Percentiles rank a stretch among this genome's conserved stretches.
phyloP scores from a whole-genome alignment of 1,140 invertebrate genomes.

The Drosophila oshimai region DNA sequence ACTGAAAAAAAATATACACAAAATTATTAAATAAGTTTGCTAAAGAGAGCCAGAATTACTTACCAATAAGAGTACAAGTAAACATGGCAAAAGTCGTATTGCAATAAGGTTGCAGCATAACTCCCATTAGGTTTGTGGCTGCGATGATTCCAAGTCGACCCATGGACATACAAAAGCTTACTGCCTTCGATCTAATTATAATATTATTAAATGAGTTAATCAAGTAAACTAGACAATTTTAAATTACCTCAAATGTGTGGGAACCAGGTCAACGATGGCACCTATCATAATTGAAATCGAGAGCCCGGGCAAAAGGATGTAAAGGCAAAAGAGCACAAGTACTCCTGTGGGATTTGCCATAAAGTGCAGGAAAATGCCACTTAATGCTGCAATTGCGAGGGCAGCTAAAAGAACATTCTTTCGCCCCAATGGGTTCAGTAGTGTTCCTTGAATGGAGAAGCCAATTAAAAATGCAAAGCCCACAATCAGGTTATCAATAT shows the following conservation, averaged over 20 bases:
- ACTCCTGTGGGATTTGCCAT: conserved; percentile 62
- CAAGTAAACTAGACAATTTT: not conserved
- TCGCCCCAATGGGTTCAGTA: conserved; percentile 76
- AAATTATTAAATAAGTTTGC: not conserved
- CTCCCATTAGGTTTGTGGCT: conserved; percentile 84
- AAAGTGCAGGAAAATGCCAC: conserved; percentile 71
- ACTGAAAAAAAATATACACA: conserved; percentile 38
- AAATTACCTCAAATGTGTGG: conserved; percentile 82
- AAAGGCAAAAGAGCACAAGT: conserved; percentile 76
- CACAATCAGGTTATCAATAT: conserved; percentile 80
- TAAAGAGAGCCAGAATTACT: not conserved
- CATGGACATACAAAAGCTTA: conserved; percentile 85
- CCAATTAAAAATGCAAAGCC: conserved; percentile 75
- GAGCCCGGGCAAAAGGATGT: conserved; percentile 81
- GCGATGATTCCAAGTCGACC: conserved; percentile 85
- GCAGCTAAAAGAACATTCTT: conserved; percentile 70
- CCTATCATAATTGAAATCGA: conserved; percentile 83
- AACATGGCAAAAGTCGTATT: conserved; percentile 82
- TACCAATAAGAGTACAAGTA: conserved; percentile 57
- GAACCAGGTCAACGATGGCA: conserved; percentile 83
- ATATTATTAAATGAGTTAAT: not conserved
- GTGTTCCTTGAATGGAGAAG: conserved; percentile 66
- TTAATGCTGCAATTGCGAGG: conserved; percentile 38
- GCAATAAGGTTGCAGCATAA: conserved; percentile 84
- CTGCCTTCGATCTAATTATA: conserved; percentile 84